A percentile compares a stretch with the other conserved stretches of the same genome.
Evolutionary conservation across 2,888 invertebrate genomes (phyloP).

Genomic region (Unio delphinus): DNA sequence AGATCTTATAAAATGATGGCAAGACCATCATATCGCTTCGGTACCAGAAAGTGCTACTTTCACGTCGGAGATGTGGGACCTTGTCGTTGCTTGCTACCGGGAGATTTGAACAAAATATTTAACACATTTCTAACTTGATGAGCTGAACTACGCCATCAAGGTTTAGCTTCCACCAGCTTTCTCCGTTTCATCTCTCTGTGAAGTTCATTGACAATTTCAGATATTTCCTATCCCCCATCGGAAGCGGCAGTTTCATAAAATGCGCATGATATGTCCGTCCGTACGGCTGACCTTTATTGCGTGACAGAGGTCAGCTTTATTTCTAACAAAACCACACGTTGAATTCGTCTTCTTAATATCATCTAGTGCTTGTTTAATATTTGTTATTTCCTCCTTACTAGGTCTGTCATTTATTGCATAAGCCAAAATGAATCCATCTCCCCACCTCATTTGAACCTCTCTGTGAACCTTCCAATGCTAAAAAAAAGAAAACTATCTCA

Average conservation of each 20-base stretch:
- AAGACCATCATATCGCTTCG: too few species aligned
- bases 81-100: too few species aligned
- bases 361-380: constrained; percentile 60
- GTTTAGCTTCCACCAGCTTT: constrained; percentile 58
- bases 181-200: constrained; percentile 66
- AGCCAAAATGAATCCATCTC: constrained; percentile 66
- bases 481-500: constrained; percentile 2
- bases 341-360: constrained; percentile 63
- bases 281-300: constrained; percentile 53
- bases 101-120: constrained; percentile 50
- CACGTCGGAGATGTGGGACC: too few species aligned
- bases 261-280: constrained; percentile 65
- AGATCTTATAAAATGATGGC: too few species aligned
- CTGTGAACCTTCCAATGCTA: constrained; percentile 55
- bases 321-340: constrained; percentile 64
- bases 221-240: constrained; percentile 66
- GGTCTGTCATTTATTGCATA: constrained; percentile 64
- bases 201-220: constrained; percentile 67
- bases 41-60: too few species aligned
- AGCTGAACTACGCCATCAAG: constrained; percentile 65
- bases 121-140: constrained; percentile 59
- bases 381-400: constrained; percentile 58
- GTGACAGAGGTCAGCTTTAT: constrained; percentile 65
- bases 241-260: constrained; percentile 69
- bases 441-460: constrained; percentile 65